Conservation (phyloP, 1,140 invertebrate species). For the Saccostrea cuccullata region DNA sequence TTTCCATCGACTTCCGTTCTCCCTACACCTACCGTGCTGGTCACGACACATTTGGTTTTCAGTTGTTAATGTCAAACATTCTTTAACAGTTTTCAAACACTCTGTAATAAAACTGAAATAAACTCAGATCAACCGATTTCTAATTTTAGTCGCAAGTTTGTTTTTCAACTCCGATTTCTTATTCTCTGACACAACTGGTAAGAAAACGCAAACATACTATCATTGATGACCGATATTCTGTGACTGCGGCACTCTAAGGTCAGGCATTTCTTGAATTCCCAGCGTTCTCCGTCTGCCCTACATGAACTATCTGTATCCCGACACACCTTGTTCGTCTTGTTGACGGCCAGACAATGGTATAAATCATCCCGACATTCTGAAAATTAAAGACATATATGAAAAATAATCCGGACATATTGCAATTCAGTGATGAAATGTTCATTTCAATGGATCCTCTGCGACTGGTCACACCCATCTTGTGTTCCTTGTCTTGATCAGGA, state of each 20-base stretch:
- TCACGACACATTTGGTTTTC: constrained; percentile 19
- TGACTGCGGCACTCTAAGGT: not conserved
- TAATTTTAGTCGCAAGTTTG: too few relatives aligned
- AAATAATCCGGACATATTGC: too few relatives aligned
- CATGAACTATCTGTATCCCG: not conserved
- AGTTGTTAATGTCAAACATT: not conserved
- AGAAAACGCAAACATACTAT: not conserved
- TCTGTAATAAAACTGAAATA: not conserved
- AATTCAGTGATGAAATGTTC: too few relatives aligned
- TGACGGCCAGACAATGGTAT: not conserved
- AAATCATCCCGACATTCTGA: not conserved
- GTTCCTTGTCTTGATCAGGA: too few relatives aligned
- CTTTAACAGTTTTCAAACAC: not conserved
- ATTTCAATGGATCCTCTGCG: too few relatives aligned
- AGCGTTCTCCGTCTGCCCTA: not conserved
- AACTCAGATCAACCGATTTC: not conserved
- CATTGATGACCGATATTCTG: not conserved
- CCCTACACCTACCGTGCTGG: not conserved
- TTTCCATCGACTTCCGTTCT: not conserved
- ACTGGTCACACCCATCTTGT: too few relatives aligned
- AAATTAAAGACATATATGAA: not conserved
- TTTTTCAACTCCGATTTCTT: too few relatives aligned
- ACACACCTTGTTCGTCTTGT: not conserved
- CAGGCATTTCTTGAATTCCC: not conserved
- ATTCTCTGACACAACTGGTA: too few relatives aligned